Evolutionary conservation across 2,888 invertebrate species (phyloP).

Genomic region (Oxytorus armatus): DNA sequence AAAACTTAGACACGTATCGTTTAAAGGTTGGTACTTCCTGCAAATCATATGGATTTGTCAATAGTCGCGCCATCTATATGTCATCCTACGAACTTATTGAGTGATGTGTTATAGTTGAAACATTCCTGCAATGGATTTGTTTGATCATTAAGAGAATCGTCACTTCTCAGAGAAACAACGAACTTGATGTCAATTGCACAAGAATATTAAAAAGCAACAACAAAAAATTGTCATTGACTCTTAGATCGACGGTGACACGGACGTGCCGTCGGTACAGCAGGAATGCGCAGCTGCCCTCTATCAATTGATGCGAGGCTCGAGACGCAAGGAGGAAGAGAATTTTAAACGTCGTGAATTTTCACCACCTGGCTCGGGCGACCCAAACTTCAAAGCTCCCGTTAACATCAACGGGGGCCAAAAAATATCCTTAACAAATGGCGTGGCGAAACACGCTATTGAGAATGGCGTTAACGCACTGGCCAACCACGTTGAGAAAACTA

Average conservation of each 20-base stretch:
- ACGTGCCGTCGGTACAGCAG: conserved; percentile 90
- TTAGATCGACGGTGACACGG: conserved; percentile 95
- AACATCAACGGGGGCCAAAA: conserved; percentile 79
- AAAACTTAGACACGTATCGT: too few relatives aligned
- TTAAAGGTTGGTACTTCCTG: too few relatives aligned
- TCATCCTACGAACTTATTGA: too few relatives aligned
- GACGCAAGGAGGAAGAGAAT: conserved; percentile 73
- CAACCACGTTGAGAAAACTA: conserved; percentile 65
- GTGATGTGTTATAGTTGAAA: too few relatives aligned
- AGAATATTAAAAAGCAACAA: neutral
- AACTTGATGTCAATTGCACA: too few relatives aligned
- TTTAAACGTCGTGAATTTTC: conserved; percentile 69
- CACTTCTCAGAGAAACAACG: too few relatives aligned
- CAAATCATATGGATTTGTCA: too few relatives aligned
- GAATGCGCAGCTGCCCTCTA: conserved; percentile 90
- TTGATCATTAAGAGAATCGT: too few relatives aligned
- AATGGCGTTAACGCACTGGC: conserved; percentile 68
- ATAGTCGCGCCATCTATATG: too few relatives aligned
- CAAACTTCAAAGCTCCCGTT: conserved; percentile 72
- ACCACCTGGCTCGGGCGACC: conserved; percentile 55
- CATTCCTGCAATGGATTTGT: too few relatives aligned
- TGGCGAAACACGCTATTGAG: conserved; percentile 83
- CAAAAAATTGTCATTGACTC: neutral
- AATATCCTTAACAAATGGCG: conserved; percentile 76
- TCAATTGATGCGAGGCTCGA: conserved; percentile 87